Evolutionary conservation across 2,113 vertebrate species (phyloP), one percentile per base, ranked within the genome.

Genomic region (Carassius carassius): DNA sequence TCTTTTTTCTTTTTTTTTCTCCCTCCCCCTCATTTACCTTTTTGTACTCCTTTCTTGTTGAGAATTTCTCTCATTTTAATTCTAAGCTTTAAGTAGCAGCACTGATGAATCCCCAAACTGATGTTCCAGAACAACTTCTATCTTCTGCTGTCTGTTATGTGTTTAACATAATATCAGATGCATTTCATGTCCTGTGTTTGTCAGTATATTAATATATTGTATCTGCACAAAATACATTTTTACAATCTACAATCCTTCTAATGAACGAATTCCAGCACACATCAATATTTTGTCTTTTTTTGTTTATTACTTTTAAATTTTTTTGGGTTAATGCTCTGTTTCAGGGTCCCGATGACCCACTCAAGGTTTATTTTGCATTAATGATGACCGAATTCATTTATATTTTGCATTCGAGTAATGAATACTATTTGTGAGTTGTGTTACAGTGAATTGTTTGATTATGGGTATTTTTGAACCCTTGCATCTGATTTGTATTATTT

Each of bases 61-160:
- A 51, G 17, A 25, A 49, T 75, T 75, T 11, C 35, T 21, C 8
- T 21, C 29, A 37, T 70, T 70, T 47, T 77, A 19, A 12, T 25
- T 17, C 16, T 16, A 70, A 70, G 32, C 19, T 72, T 44, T 21
- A 17, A 37, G 19, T 16, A 56, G 49, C 51, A 19, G 51, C 6
- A 21, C 37, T 67, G 11, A 32, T 72, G 44, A 74, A n/a, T 74
- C 72, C 25, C 37, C 41, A n/a, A 12, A 13, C 32, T 74, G 25
- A 67, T 67, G 86, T 85, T 78, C 69, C 29, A 76, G 21, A 73
- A 14, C 37, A 67, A 37, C 49, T 37, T 74, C 72, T 49, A 5
- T 8, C 14, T n/a, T 49, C 21, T 8, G 23, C 12, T 19, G 3
- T 12, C 4, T 72, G 5, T 9, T 4, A 32, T 72, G 32, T 11